Conservation (phyloP, 2,797 vertebrate species). For the Mus minutoides region DNA sequence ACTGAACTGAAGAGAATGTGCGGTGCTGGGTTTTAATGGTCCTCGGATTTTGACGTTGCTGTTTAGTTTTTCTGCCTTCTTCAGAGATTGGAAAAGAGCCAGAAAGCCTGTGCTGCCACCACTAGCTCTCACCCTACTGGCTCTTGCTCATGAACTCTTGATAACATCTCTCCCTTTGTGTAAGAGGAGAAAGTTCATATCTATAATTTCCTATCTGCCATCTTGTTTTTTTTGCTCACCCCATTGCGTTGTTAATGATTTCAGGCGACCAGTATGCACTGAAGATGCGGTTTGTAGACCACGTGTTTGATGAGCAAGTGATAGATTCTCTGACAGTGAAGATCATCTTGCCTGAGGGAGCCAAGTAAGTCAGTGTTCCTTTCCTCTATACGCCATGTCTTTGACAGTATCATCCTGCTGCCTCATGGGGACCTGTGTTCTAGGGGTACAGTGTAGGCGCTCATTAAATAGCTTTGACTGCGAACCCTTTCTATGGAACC, state of each 20-base stretch:
- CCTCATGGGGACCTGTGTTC: neutral
- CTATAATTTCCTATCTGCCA: neutral
- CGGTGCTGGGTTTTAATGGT: neutral
- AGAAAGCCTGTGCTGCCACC: neutral
- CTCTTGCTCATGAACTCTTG: neutral
- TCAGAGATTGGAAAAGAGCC: neutral
- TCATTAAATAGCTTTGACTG: neutral
- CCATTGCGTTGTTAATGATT: neutral
- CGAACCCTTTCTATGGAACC: neutral
- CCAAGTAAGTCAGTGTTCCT: conserved; percentile 91
- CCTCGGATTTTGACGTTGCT: neutral
- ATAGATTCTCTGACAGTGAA: conserved; percentile 96
- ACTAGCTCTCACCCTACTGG: neutral
- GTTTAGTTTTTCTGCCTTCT: neutral
- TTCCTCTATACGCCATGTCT: neutral
- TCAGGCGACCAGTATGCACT: conserved; percentile 98
- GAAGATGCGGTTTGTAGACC: conserved; percentile 98
- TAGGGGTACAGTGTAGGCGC: neutral
- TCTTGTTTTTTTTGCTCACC: neutral
- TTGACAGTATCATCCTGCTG: neutral
- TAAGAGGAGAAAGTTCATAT: neutral
- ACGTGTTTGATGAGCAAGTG: conserved; percentile 98
- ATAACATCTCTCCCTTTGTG: neutral
- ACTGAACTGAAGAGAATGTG: neutral
- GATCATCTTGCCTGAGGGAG: conserved; percentile 97